These are phyloP conservation scores for Coluber constrictor DNA, from an alignment of 2,797 vertebrate genomes.

Conservation along the genomic window DNA sequence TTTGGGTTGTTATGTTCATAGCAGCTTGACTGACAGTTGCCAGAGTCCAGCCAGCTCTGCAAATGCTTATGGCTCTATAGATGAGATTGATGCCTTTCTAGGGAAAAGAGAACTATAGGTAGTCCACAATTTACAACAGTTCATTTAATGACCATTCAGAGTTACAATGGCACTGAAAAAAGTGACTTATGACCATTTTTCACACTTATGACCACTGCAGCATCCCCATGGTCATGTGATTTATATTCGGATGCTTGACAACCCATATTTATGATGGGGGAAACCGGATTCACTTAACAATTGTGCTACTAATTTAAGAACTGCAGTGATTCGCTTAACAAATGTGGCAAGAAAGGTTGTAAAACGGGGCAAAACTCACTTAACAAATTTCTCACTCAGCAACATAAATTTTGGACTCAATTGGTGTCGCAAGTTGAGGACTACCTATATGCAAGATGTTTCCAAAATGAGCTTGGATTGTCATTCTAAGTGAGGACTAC, in stretches of 20 bases:
- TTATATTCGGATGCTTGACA: background rate
- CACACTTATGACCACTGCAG: background rate
- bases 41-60: background rate
- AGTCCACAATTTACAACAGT: background rate
- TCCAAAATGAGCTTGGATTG: slow-evolving; percentile 42
- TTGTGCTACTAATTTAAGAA: background rate
- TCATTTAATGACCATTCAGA: background rate
- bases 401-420: background rate
- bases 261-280: background rate
- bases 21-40: background rate
- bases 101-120: background rate
- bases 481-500: slow-evolving; percentile 42
- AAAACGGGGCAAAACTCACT: background rate
- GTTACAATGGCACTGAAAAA: background rate
- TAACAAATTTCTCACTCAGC: background rate
- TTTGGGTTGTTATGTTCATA: background rate
- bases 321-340: background rate
- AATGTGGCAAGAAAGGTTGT: background rate
- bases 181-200: background rate
- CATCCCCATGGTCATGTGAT: background rate
- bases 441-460: slow-evolving; percentile 25
- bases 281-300: background rate
- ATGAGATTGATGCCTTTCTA: background rate
- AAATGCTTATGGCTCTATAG: background rate
- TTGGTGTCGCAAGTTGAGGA: background rate